Percentiles rank a stretch among this genome's conserved stretches.
Evolutionary conservation across 1,140 invertebrate species (phyloP).

Genomic region (Anadara kagoshimensis): DNA sequence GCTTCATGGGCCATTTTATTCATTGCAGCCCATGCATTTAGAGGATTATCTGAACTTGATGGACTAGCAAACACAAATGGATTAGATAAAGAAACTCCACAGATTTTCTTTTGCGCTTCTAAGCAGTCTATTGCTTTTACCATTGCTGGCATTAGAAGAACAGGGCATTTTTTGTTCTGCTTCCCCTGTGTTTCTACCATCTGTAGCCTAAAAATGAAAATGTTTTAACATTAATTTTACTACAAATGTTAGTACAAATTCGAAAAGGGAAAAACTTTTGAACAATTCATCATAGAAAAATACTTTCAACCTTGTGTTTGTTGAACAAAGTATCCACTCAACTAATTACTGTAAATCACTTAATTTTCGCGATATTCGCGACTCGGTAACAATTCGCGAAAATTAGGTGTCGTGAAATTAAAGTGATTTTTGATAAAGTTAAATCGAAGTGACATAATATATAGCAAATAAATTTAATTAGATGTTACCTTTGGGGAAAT

Average conservation of each 20-base stretch:
- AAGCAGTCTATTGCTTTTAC: slow-evolving; percentile 2
- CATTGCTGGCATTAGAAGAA: slow-evolving; percentile 2
- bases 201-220: slow-evolving; percentile 9
- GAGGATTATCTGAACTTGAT: not conserved
- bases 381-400: too few relatives aligned
- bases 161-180: slow-evolving; percentile 8
- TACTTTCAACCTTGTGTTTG: not conserved
- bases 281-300: slow-evolving; percentile 2
- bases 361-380: too few relatives aligned
- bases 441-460: too few relatives aligned
- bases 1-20: slow-evolving; percentile 2
- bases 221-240: not conserved
- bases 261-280: not conserved
- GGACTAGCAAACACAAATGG: slow-evolving; percentile 7
- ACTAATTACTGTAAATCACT: too few relatives aligned
- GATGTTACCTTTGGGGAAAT: too few relatives aligned
- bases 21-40: slow-evolving; percentile 8
- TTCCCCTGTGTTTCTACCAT: slow-evolving; percentile 10
- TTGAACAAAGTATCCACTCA: not conserved
- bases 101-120: not conserved
- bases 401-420: too few relatives aligned
- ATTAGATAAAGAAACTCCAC: slow-evolving; percentile 3
- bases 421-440: too few relatives aligned
- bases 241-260: not conserved
- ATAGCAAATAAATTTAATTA: too few relatives aligned